These are phyloP conservation scores for Danio aesculapii DNA, from an alignment of 2,797 vertebrate genomes.

Conservation along the genomic window DNA sequence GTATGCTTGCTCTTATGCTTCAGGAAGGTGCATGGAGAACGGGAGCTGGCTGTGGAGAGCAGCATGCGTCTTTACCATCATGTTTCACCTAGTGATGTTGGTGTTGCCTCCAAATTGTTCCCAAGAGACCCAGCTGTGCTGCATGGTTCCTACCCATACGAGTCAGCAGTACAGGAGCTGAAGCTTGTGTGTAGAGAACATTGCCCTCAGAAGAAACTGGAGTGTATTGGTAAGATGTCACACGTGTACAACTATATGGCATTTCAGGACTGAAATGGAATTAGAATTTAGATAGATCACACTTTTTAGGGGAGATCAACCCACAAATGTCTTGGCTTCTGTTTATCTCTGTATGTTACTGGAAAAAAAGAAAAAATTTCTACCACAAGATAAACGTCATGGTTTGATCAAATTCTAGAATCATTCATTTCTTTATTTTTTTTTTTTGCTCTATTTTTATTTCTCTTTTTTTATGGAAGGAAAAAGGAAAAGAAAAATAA, in stretches of 20 bases:
- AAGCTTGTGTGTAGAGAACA: slow-evolving; percentile 82
- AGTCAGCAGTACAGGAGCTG: slow-evolving; percentile 85
- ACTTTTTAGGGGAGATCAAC: neutral
- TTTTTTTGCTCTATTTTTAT: too few species aligned
- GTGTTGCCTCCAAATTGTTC: slow-evolving; percentile 84
- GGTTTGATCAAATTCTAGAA: neutral
- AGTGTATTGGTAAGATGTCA: slow-evolving; percentile 86
- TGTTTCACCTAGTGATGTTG: slow-evolving; percentile 78
- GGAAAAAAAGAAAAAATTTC: neutral
- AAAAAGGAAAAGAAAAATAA: too few species aligned
- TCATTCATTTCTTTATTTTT: too few species aligned
- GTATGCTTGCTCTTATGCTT: neutral
- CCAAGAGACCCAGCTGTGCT: slow-evolving; percentile 65
- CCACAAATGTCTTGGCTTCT: neutral
- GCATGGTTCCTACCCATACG: slow-evolving; percentile 80
- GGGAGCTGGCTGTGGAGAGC: slow-evolving; percentile 81
- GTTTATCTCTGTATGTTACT: neutral
- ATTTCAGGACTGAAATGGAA: neutral
- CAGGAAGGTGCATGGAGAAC: slow-evolving; percentile 82
- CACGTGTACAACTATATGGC: neutral
- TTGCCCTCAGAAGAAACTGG: slow-evolving; percentile 92
- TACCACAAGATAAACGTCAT: neutral
- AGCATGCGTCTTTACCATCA: slow-evolving; percentile 82
- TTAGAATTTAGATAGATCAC: neutral
- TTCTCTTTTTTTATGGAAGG: too few species aligned